A percentile compares a stretch with the other conserved stretches of the same genome.
phyloP scores from a whole-genome alignment of 2,797 vertebrate species.

The Xyrichtys novacula region DNA sequence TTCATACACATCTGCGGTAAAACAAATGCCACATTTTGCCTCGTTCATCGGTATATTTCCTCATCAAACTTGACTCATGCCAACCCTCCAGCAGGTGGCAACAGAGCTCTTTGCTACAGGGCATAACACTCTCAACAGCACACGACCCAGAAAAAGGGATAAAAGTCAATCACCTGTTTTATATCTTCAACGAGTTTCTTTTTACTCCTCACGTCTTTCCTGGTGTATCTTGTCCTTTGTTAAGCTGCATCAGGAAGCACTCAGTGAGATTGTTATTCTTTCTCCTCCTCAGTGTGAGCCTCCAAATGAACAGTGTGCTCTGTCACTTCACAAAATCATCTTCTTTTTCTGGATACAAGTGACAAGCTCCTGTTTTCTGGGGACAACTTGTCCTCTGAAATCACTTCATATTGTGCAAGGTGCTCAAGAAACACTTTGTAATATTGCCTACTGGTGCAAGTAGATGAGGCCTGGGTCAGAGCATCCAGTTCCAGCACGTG shows the following conservation, averaged over 20 bases:
- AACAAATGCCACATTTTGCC: no score
- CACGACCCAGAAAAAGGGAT: background rate
- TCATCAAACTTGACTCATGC: background rate
- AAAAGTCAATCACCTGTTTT: slow-evolving; percentile 12
- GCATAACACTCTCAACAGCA: background rate
- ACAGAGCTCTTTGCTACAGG: slow-evolving; percentile 44
- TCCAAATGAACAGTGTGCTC: slow-evolving; percentile 30
- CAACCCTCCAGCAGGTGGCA: slow-evolving; percentile 66
- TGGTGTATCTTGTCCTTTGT: slow-evolving; percentile 6
- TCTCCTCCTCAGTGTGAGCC: background rate
- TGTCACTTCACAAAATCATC: slow-evolving; percentile 10
- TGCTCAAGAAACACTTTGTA: background rate
- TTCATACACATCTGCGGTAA: no score
- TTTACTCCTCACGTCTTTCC: background rate
- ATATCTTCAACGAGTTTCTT: background rate
- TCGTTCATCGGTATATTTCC: background rate
- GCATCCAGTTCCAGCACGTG: slow-evolving; percentile 18
- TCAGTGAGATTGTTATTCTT: slow-evolving; percentile 12
- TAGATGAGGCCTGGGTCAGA: background rate
- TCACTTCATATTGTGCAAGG: background rate
- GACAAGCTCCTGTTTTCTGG: background rate
- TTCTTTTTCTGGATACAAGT: background rate
- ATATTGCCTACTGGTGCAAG: slow-evolving; percentile 8
- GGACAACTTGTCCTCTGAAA: slow-evolving; percentile 29
- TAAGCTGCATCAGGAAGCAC: slow-evolving; percentile 14